These are phyloP conservation scores for Aspidiotus rigidus DNA, from an alignment of 2,888 invertebrate species.

Conservation along the genomic window DNA sequence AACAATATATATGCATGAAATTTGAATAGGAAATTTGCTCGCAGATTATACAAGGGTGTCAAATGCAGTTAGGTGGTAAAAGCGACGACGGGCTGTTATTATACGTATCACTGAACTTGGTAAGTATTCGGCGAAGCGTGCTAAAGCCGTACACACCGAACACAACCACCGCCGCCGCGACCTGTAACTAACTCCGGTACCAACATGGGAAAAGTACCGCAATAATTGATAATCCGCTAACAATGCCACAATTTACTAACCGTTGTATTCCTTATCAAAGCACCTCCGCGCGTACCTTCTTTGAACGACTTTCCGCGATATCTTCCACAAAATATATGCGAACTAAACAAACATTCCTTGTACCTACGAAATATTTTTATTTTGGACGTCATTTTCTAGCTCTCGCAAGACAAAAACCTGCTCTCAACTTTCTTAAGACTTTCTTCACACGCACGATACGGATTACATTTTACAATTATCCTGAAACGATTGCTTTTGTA, in stretches of 20 bases:
- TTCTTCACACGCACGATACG: no score
- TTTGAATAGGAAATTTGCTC: conserved; percentile 34
- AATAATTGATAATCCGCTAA: conserved; percentile 34
- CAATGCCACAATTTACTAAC: conserved; percentile 34
- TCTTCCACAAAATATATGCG: neutral
- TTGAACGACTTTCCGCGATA: neutral
- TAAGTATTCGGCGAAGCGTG: conserved; percentile 26
- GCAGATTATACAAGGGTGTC: conserved; percentile 26
- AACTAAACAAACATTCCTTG: neutral
- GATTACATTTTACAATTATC: no score
- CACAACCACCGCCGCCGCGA: neutral
- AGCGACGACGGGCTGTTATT: conserved; percentile 27
- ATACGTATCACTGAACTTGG: conserved; percentile 31
- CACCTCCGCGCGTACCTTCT: neutral
- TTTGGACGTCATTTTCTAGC: no score
- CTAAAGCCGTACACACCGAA: conserved; percentile 7
- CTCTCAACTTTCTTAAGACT: no score
- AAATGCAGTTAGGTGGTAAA: conserved; percentile 27
- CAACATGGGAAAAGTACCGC: conserved; percentile 24
- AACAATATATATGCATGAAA: conserved; percentile 34
- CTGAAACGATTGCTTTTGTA: no score
- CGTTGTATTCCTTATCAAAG: neutral
- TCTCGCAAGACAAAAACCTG: no score
- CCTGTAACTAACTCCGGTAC: neutral
- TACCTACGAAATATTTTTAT: no score